Percentiles rank a stretch among this genome's conserved stretches.
Conservation (phyloP, 2,113 vertebrate genomes). For the Istiophorus platypterus region DNA sequence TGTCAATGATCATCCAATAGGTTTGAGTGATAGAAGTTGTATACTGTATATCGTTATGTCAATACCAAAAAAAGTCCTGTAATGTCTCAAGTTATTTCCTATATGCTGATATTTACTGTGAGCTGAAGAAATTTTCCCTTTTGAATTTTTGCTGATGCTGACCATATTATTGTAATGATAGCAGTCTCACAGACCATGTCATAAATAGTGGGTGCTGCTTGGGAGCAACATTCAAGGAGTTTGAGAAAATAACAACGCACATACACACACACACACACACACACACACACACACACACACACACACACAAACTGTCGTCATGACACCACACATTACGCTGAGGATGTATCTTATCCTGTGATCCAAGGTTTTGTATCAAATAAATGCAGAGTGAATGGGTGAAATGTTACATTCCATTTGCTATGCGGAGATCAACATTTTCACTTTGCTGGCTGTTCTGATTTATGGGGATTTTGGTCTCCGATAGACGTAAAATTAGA, state of each 20-base stretch:
- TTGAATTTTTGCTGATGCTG: neutral
- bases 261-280: neutral
- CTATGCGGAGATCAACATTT: neutral
- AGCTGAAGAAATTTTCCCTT: neutral
- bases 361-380: neutral
- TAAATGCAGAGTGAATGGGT: neutral
- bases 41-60: neutral
- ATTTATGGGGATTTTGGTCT: slow-evolving; percentile 12
- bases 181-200: neutral
- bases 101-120: neutral
- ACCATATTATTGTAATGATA: neutral
- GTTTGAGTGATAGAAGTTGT: neutral
- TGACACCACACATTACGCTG: neutral
- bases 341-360: neutral
- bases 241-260: neutral
- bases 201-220: neutral
- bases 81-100: neutral
- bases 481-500: neutral
- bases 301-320: neutral
- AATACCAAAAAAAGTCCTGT: neutral
- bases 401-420: neutral
- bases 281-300: neutral
- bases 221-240: neutral
- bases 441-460: slow-evolving; percentile 15
- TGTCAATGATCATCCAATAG: neutral